Conservation (phyloP, 2,888 invertebrate species). For the Nomada ruficornis region DNA sequence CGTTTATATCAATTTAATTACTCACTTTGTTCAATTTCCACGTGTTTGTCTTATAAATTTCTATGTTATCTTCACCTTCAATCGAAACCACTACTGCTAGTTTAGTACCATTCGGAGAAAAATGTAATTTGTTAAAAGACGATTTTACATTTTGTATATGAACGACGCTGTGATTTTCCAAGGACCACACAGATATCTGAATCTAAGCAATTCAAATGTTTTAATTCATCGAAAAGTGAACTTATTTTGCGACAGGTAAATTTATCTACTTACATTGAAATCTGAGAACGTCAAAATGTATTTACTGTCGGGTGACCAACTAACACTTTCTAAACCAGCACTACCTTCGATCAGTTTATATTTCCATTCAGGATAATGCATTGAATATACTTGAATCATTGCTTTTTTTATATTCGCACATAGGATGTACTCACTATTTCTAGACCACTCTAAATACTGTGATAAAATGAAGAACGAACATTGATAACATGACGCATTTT, state of each 20-base stretch:
- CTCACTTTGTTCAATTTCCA: constrained; percentile 81
- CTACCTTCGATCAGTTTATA: constrained; percentile 86
- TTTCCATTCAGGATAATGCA: constrained; percentile 85
- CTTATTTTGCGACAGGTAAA: neutral
- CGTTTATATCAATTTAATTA: constrained; percentile 51
- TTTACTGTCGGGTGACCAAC: constrained; percentile 85
- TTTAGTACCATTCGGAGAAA: constrained; percentile 74
- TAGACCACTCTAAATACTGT: constrained; percentile 82
- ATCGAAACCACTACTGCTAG: constrained; percentile 76
- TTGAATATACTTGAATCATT: constrained; percentile 84
- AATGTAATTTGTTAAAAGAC: constrained; percentile 70
- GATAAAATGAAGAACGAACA: constrained; percentile 28
- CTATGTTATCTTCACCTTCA: constrained; percentile 74
- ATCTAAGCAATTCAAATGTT: constrained; percentile 69
- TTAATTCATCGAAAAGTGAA: constrained; percentile 1
- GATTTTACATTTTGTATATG: constrained; percentile 80
- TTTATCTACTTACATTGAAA: constrained; percentile 82
- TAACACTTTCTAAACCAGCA: constrained; percentile 84
- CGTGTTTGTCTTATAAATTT: constrained; percentile 78
- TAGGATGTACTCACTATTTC: constrained; percentile 80
- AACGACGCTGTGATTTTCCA: constrained; percentile 72
- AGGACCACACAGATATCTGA: constrained; percentile 79
- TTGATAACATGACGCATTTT: constrained; percentile 7
- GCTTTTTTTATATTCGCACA: constrained; percentile 79
- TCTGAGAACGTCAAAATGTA: constrained; percentile 85